Evolutionary conservation across 1,140 invertebrate genomes (phyloP).

Genomic region (Lepeophtheirus salmonis): DNA sequence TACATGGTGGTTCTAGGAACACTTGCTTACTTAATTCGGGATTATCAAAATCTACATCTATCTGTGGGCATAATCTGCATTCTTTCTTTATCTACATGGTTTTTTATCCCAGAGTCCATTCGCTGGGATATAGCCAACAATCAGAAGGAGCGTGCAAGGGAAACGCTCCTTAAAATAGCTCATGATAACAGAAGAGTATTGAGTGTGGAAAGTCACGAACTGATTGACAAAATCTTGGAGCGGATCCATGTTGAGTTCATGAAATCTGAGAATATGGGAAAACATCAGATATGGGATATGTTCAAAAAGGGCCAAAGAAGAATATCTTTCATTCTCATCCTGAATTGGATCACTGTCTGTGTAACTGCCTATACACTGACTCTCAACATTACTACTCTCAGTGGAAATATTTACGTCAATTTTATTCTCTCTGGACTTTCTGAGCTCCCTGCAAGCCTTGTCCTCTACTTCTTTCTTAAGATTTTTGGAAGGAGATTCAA

Average conservation of each 20-base stretch:
- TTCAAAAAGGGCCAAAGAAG: not conserved
- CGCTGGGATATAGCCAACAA: slow-evolving; percentile 2
- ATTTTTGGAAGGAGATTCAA: not conserved
- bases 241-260: not conserved
- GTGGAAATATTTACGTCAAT: slow-evolving; percentile 3
- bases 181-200: not conserved
- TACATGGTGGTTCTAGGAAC: not conserved
- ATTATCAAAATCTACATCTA: not conserved
- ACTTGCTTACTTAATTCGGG: not conserved
- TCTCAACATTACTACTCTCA: not conserved
- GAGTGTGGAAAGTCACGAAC: not conserved
- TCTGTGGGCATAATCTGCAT: not conserved
- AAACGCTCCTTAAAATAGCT: not conserved
- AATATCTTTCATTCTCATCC: slow-evolving; percentile 1
- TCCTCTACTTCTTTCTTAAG: slow-evolving; percentile 6
- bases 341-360: slow-evolving; percentile 4
- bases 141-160: not conserved
- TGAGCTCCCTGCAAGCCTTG: not conserved
- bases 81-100: not conserved
- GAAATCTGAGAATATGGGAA: not conserved
- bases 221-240: not conserved
- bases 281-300: slow-evolving; percentile 4
- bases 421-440: not conserved
- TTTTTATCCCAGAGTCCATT: slow-evolving; percentile 8
- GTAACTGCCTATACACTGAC: slow-evolving; percentile 4